These are phyloP conservation scores for Lagorchestes hirsutus DNA, from an alignment of 2,797 vertebrate species.

Conservation along the genomic window DNA sequence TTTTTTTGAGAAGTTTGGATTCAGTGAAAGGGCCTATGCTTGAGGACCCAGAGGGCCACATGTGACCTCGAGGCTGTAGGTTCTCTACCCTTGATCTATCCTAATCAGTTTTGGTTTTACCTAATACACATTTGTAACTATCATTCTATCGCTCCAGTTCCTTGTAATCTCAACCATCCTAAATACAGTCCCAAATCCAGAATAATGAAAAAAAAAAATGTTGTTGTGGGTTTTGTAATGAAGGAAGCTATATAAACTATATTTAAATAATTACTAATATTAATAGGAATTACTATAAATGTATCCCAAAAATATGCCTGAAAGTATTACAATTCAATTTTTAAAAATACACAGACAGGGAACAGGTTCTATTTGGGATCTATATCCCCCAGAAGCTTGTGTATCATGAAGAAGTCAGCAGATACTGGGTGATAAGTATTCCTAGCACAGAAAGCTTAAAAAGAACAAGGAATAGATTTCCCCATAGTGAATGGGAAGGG, in stretches of 20 bases:
- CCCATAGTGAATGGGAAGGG: neutral
- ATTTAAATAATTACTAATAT: neutral
- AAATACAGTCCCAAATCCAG: neutral
- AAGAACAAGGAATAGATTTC: neutral
- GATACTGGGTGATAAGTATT: neutral
- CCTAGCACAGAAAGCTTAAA: neutral
- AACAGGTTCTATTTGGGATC: neutral
- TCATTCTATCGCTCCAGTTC: neutral
- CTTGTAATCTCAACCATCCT: neutral
- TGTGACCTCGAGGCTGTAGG: too few relatives aligned
- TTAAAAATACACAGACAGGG: neutral
- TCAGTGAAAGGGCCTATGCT: too few relatives aligned
- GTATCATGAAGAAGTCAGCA: neutral
- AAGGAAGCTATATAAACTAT: neutral
- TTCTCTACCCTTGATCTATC: too few relatives aligned
- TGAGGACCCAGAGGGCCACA: too few relatives aligned
- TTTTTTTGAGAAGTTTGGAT: too few relatives aligned
- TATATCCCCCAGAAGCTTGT: neutral
- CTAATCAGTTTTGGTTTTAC: neutral
- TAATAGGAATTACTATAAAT: neutral
- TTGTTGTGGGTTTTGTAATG: neutral
- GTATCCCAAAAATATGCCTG: neutral
- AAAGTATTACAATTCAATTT: neutral
- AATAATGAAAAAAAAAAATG: neutral
- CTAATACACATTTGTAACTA: neutral